Evolutionary conservation across 2,888 invertebrate species (phyloP).

Genomic region (Caenorhabditis zanzibari): DNA sequence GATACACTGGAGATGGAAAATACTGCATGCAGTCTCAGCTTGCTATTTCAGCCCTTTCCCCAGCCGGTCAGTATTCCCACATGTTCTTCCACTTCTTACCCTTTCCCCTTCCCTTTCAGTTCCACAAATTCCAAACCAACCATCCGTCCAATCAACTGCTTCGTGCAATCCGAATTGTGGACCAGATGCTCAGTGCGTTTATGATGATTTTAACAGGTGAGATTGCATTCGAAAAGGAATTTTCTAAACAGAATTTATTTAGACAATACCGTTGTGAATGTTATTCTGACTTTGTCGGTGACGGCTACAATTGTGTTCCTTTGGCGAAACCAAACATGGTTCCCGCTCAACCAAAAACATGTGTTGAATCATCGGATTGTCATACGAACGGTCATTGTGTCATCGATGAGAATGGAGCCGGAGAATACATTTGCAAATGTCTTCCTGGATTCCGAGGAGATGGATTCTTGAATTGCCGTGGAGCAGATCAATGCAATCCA

Average conservation of each 20-base stretch:
- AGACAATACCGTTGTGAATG: slow-evolving; percentile 77
- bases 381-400: slow-evolving; percentile 84
- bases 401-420: slow-evolving; percentile 79
- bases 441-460: slow-evolving; percentile 84
- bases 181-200: slow-evolving; percentile 85
- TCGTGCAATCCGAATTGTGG: slow-evolving; percentile 83
- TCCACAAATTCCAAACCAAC: slow-evolving; percentile 36
- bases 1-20: slow-evolving; percentile 84
- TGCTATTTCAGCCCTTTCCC: slow-evolving; percentile 67
- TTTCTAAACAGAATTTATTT: neutral
- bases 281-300: slow-evolving; percentile 83
- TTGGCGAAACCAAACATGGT: slow-evolving; percentile 54
- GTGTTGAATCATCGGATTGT: slow-evolving; percentile 84
- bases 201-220: slow-evolving; percentile 84
- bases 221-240: neutral
- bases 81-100: slow-evolving; percentile 1
- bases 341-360: slow-evolving; percentile 70
- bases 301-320: slow-evolving; percentile 82
- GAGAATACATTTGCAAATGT: slow-evolving; percentile 84
- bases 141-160: slow-evolving; percentile 17
- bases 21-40: slow-evolving; percentile 73
- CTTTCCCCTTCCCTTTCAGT: slow-evolving; percentile 45
- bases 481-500: slow-evolving; percentile 77
- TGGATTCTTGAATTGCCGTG: slow-evolving; percentile 80
- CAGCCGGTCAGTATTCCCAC: slow-evolving; percentile 46